These are phyloP conservation scores for Nycteola revayana DNA, from an alignment of 2,888 invertebrate genomes.

Conservation along the genomic window DNA sequence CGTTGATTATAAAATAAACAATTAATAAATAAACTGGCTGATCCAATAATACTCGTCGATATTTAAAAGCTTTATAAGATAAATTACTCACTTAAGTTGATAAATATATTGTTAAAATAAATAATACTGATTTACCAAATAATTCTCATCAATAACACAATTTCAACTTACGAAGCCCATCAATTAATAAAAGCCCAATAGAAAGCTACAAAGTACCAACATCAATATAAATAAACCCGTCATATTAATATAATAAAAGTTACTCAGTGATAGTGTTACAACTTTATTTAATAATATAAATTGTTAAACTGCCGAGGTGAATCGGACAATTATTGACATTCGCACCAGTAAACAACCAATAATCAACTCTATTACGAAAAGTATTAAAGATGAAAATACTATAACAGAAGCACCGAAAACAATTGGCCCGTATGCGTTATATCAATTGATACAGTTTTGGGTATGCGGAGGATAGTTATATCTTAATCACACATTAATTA, in stretches of 20 bases:
- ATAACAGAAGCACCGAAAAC: constrained; percentile 32
- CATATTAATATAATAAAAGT: constrained; percentile 23
- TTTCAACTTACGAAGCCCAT: constrained; percentile 8
- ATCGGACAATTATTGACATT: constrained; percentile 23
- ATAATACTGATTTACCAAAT: no score
- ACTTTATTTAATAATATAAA: constrained; percentile 33
- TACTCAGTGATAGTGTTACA: constrained; percentile 26
- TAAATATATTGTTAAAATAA: no score
- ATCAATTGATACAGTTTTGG: constrained; percentile 52
- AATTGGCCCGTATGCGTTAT: constrained; percentile 59
- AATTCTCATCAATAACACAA: no score
- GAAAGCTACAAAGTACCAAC: constrained; percentile 9
- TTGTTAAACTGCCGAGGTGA: constrained; percentile 30
- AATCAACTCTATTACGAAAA: constrained; percentile 1
- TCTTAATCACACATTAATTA: constrained; percentile 54
- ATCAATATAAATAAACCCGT: constrained; percentile 22
- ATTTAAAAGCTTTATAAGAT: no score
- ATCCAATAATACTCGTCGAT: no score
- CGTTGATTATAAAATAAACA: no score
- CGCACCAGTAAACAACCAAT: constrained; percentile 10
- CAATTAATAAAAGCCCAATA: constrained; percentile 16
- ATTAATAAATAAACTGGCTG: no score
- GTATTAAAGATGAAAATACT: constrained; percentile 8
- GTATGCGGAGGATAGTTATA: constrained; percentile 48
- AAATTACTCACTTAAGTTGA: no score